Base-by-base conservation (phyloP, 2,113 vertebrate species). In the Drymodes brunneopygia region DNA sequence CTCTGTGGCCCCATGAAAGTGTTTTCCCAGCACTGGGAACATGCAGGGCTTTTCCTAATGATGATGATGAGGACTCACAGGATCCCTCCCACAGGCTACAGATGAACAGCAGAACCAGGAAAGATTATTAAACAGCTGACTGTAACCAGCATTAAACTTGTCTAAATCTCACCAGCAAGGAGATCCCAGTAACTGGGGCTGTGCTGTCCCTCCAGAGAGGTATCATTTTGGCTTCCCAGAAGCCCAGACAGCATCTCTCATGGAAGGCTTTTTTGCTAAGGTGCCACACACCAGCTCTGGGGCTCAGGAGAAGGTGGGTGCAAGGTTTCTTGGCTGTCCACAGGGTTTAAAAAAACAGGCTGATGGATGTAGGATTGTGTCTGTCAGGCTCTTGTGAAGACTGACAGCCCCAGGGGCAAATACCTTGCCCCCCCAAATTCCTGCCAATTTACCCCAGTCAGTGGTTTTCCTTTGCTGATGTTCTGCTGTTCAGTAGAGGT, bases 371-470 rank as follows among this genome's bases (percentile, higher is more conserved):
- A 70, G 64, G 54, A 57, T 50, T 4, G 0, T 62, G 79, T 20
- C 44, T 94, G 57, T 44, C 38, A 50, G 38, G 48, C 17, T 88
- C 7, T 44, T 1, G 0, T 61, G 64, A 62, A 94, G 27, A 77
- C 54, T 53, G 58, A 36, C 8, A 50, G 36, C 19, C 24, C 28
- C 22, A 36, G 36, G 36, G 50, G 20, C 15, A 84, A 65, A 50
- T 31, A 48, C 6, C 16, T 5, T 0, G 0, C 9, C 33, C 7
- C 10, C 15, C 9, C 27, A 6, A 2, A 72, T 65, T 90, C 50
- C 60, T 72, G 23, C 28, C 57, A 9, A 14, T 82, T 92, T 47
- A 36, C 19, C 15, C 16, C 57, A 38, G 57, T 50, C 40, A 57
- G 17, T 61, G 17, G 4, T 73, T 88, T 77, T 73, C n/a, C 31